Conservation (phyloP, 1,140 invertebrate genomes). For the Temnothorax nylanderi region DNA sequence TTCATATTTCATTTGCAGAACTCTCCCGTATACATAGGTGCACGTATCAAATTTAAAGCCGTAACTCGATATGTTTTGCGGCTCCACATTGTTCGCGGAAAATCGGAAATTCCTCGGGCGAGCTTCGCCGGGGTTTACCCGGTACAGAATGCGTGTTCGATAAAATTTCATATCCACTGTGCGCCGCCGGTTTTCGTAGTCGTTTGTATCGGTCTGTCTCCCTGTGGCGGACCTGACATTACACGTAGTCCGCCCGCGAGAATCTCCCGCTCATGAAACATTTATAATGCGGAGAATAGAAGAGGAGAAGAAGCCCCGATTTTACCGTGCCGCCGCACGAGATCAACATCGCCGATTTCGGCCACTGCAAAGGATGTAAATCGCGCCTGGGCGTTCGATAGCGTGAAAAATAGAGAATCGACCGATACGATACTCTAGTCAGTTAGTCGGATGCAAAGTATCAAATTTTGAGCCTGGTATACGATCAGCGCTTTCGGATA, state of each 20-base stretch:
- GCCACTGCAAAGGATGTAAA: conserved; percentile 29
- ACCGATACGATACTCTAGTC: conserved; percentile 20
- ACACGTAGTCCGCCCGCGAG: conserved; percentile 16
- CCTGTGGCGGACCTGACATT: conserved; percentile 6
- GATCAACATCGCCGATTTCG: conserved; percentile 25
- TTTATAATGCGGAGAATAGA: conserved; percentile 32
- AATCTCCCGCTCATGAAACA: conserved; percentile 54
- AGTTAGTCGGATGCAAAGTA: conserved; percentile 36
- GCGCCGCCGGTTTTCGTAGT: conserved; percentile 39
- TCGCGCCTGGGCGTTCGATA: conserved; percentile 9
- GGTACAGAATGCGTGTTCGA: conserved; percentile 50
- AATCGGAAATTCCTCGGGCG: conserved; percentile 54
- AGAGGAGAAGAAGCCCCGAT: neutral
- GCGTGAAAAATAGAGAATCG: conserved; percentile 51
- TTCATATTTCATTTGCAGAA: conserved; percentile 28
- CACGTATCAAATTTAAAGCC: conserved; percentile 31
- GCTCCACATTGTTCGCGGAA: conserved; percentile 67
- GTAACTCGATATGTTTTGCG: conserved; percentile 64
- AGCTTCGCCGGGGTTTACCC: conserved; percentile 23
- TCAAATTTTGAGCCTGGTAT: conserved; percentile 37
- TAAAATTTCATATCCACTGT: conserved; percentile 50
- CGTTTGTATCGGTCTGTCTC: conserved; percentile 54
- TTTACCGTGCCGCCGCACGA: neutral
- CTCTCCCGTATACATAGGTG: neutral
- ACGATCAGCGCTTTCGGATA: conserved; percentile 5